Evolutionary conservation across 2,113 vertebrate genomes (phyloP).

Genomic region (Solenodon paradoxus): DNA sequence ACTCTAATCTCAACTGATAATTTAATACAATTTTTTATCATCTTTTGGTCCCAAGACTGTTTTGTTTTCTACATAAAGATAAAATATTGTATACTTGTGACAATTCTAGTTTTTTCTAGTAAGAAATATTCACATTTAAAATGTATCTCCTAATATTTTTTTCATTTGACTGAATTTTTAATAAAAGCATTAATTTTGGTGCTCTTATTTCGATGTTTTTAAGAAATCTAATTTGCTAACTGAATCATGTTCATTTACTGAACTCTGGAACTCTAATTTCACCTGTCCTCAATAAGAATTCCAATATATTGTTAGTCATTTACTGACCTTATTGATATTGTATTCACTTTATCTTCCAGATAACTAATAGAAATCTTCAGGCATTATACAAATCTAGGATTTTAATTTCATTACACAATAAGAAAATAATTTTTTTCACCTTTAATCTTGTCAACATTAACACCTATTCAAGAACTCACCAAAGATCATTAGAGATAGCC

Average conservation of each 20-base stretch:
- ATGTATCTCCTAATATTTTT: not conserved
- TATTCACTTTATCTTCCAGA: not conserved
- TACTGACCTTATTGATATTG: not conserved
- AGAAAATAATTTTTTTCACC: not conserved
- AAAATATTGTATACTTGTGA: not conserved
- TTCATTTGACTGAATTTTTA: not conserved
- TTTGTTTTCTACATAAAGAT: not conserved
- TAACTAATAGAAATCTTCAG: not conserved
- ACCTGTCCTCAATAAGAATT: not conserved
- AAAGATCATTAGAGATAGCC: not conserved
- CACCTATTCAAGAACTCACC: not conserved
- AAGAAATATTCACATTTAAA: not conserved
- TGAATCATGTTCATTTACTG: not conserved
- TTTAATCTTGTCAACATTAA: not conserved
- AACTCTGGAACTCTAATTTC: not conserved
- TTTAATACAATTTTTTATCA: not conserved
- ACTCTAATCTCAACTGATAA: not conserved
- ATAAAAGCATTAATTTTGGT: not conserved
- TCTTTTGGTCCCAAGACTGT: not conserved
- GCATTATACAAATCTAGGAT: not conserved
- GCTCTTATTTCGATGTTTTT: not conserved
- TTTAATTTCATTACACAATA: not conserved
- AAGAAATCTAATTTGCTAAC: not conserved
- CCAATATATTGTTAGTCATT: not conserved
- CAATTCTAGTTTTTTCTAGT: not conserved